A percentile compares a stretch with the other conserved stretches of the same genome.
phyloP scores from a whole-genome alignment of 37 sponge, comb jelly and placozoan genomes.

The Halichondria panicea region DNA sequence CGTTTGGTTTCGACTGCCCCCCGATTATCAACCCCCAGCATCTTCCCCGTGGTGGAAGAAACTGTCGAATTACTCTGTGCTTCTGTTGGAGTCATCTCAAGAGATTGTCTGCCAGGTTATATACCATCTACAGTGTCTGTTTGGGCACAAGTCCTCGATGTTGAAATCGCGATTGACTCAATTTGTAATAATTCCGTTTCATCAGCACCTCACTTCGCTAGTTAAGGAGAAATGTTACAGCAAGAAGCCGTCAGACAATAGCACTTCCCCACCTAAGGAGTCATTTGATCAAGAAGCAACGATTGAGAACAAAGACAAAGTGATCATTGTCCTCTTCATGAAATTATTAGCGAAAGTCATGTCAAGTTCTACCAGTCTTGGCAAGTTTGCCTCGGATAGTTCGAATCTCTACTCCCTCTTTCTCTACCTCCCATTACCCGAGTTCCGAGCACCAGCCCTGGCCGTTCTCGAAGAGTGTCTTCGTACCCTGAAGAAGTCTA shows the following conservation, averaged over 20 bases:
- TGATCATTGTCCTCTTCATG: constrained; percentile 27
- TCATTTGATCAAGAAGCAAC: background rate
- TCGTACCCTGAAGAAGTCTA: constrained; percentile 13
- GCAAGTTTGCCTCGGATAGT: constrained; percentile 6
- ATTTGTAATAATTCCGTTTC: constrained; percentile 45
- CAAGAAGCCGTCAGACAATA: background rate
- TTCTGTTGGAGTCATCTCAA: constrained; percentile 19
- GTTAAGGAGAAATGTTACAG: constrained; percentile 36
- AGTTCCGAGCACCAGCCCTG: constrained; percentile 30
- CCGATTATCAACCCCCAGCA: constrained; percentile 21
- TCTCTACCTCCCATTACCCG: constrained; percentile 32
- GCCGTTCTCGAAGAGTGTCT: constrained; percentile 38
- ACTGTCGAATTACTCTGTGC: constrained; percentile 38
- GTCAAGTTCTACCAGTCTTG: constrained; percentile 22
- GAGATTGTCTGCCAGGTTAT: constrained; percentile 33
- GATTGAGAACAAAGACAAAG: constrained; percentile 30
- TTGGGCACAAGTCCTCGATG: constrained; percentile 37
- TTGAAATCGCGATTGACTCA: constrained; percentile 48
- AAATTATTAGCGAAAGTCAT: constrained; percentile 51
- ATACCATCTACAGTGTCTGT: constrained; percentile 66
- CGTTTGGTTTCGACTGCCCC: constrained; percentile 61
- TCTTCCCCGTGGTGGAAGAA: constrained; percentile 51
- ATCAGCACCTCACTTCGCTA: constrained; percentile 15
- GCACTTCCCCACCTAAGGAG: background rate
- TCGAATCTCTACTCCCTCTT: constrained; percentile 46